Evolutionary conservation across 2,888 invertebrate species (phyloP), one percentile per base, ranked within the genome.

Genomic region (Acleris laterana): DNA sequence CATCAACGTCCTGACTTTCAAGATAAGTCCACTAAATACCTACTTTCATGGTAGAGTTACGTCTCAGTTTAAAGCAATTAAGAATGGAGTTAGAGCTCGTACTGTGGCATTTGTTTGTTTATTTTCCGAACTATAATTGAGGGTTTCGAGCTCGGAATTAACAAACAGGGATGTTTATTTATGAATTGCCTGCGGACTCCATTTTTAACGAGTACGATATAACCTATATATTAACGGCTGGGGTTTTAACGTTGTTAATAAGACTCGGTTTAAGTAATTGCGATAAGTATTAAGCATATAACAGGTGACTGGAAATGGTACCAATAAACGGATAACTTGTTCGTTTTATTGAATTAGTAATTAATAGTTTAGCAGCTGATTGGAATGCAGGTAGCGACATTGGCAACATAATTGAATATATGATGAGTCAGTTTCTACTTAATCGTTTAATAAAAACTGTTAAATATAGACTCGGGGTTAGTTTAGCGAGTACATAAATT

Each of bases 61-160:
- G 89, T 91, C 92, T 92, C 79, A 88, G 89, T 92, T 90, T 88
- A 78, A 86, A 83, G 86, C 88, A 90, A 90, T 90, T 91, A 90
- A 87, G 89, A 89, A 86, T 88, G 87, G 88, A 87, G 82, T 87
- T 80, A 78, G 78, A 80, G 77, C 74, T 81, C 70, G 78, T 77
- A 80, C 78, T 79, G 78, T 85, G 85, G 84, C 84, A 77, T 87
- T 81, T 74, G 69, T 73, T 76, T 75, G 77, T 80, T 82, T 81
- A 80, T 85, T 83, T 84, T 85, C 82, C 80, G 79, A 83, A 80
- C 77, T 77, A 77, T 90, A 91, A 91, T 91, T 89, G 87, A 85
- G 83, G 86, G 87, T 83, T 88, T 81, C 76, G 78, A 78, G 76
- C 74, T 90, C 87, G 79, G 79, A 79, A 84, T 86, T 89, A 88